phyloP scores from a whole-genome alignment of 37 sponge, comb jelly and placozoan genomes.

The Ephydatia muelleri region DNA sequence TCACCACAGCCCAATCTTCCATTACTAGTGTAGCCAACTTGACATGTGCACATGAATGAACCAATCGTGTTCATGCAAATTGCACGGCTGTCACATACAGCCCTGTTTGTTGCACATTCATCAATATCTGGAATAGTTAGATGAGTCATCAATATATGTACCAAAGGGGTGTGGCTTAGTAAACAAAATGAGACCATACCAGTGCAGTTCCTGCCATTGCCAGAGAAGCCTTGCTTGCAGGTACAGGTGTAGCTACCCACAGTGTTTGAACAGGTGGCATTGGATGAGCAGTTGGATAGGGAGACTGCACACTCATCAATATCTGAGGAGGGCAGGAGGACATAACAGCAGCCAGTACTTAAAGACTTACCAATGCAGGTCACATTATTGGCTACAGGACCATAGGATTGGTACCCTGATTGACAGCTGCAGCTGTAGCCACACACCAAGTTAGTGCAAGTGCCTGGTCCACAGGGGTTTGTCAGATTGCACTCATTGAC shows the following conservation, averaged over 20 bases:
- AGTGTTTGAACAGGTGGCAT: not conserved
- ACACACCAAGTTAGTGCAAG: slow-evolving; percentile 10
- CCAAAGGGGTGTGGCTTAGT: not conserved
- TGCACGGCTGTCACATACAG: slow-evolving; percentile 20
- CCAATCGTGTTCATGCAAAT: slow-evolving; percentile 20
- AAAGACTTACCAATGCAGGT: not conserved
- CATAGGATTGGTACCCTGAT: slow-evolving; percentile 35
- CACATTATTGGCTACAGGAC: not conserved
- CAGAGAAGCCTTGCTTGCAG: not conserved
- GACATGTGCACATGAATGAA: slow-evolving; percentile 16
- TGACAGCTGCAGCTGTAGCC: slow-evolving; percentile 43
- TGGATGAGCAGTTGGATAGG: not conserved
- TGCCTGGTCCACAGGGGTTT: slow-evolving; percentile 14
- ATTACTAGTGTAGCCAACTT: slow-evolving; percentile 24
- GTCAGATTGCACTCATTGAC: not conserved
- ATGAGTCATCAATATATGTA: not conserved
- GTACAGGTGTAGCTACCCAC: not conserved
- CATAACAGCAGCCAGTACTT: not conserved
- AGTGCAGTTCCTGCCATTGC: not conserved
- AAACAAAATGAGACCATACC: not conserved
- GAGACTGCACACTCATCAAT: slow-evolving; percentile 23
- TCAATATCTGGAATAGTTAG: slow-evolving; percentile 9
- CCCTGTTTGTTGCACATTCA: not conserved
- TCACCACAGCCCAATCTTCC: slow-evolving; percentile 5
- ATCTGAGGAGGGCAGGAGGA: slow-evolving; percentile 18